These are phyloP conservation scores for Brachymystax lenok DNA, from an alignment of 2,797 vertebrate genomes.

Conservation along the genomic window DNA sequence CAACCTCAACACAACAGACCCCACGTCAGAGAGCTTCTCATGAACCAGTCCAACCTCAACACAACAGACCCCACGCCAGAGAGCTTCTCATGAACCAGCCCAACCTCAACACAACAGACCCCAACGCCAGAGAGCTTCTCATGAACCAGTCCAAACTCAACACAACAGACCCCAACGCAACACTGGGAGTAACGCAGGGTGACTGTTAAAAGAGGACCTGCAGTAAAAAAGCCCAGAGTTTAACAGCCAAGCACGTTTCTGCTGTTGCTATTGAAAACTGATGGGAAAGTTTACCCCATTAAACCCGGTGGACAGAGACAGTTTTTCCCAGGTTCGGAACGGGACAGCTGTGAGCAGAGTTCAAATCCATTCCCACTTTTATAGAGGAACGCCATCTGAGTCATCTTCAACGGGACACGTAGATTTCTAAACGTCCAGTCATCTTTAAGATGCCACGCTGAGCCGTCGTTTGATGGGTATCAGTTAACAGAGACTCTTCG, in stretches of 20 bases:
- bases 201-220: slow-evolving; percentile 60
- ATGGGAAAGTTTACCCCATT: slow-evolving; percentile 71
- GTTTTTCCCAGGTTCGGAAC: slow-evolving; percentile 10
- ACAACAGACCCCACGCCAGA: too few relatives aligned
- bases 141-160: slow-evolving; percentile 55
- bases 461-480: slow-evolving; percentile 70
- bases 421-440: slow-evolving; percentile 73
- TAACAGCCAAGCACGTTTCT: slow-evolving; percentile 73
- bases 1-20: too few relatives aligned
- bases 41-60: too few relatives aligned
- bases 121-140: slow-evolving; percentile 49
- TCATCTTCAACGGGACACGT: slow-evolving; percentile 59
- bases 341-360: slow-evolving; percentile 67
- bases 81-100: slow-evolving; percentile 55
- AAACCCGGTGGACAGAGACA: slow-evolving; percentile 30
- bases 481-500: slow-evolving; percentile 65
- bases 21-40: slow-evolving; percentile 22
- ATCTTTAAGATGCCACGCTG: slow-evolving; percentile 67
- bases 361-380: slow-evolving; percentile 71
- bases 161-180: slow-evolving; percentile 51
- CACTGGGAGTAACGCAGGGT: slow-evolving; percentile 52
- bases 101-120: slow-evolving; percentile 49
- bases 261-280: slow-evolving; percentile 70
- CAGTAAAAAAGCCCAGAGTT: slow-evolving; percentile 67
- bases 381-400: slow-evolving; percentile 71